Percentiles rank a stretch among this genome's conserved stretches.
Evolutionary conservation across 2,888 invertebrate genomes (phyloP).

Genomic region (Euzophera pinguis): DNA sequence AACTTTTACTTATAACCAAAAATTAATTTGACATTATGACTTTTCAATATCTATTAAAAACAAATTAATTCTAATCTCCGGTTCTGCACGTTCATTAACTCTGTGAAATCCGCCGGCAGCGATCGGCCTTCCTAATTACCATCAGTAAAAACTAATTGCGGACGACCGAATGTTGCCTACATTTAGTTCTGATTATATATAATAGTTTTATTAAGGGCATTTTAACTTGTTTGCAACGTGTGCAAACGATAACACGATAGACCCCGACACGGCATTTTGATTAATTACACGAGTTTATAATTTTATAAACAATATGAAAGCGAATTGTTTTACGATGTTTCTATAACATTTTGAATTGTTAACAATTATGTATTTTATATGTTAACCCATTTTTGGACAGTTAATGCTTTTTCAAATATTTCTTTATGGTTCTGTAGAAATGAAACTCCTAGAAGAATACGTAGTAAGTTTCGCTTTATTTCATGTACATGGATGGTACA

Average conservation of each 20-base stretch:
- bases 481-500: no score
- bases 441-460: not conserved
- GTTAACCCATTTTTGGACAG: not conserved
- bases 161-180: constrained; percentile 36
- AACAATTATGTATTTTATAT: constrained; percentile 1
- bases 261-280: no score
- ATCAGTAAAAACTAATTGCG: constrained; percentile 72
- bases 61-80: constrained; percentile 3
- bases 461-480: not conserved
- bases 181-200: not conserved
- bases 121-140: constrained; percentile 69
- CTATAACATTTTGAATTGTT: not conserved
- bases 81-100: constrained; percentile 34
- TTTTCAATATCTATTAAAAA: no score
- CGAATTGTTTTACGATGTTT: not conserved
- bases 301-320: no score
- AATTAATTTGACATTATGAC: not conserved
- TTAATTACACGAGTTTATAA: no score
- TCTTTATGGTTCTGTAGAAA: not conserved
- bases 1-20: not conserved
- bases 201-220: not conserved
- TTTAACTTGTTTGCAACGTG: no score
- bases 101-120: constrained; percentile 34
- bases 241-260: no score
- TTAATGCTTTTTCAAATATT: not conserved